Percentiles rank a stretch among this genome's conserved stretches.
phyloP scores from a whole-genome alignment of 2,888 invertebrate species.

The Sinohyriopsis cumingii region DNA sequence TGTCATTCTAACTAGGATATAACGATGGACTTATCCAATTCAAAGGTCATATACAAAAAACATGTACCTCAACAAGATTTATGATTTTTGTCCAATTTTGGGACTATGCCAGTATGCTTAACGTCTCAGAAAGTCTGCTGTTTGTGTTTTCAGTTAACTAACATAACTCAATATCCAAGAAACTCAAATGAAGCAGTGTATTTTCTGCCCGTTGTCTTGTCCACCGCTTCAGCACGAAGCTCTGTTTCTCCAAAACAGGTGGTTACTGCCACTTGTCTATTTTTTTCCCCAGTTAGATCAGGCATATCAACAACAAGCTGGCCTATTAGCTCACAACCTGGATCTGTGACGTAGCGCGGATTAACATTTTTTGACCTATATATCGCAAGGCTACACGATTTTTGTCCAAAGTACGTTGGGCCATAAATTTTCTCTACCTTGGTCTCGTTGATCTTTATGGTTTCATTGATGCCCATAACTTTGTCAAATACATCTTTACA shows the following conservation, averaged over 20 bases:
- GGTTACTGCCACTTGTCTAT: constrained; percentile 2
- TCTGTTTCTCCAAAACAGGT: constrained; percentile 6
- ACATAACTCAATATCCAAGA: too few species aligned
- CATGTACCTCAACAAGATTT: too few species aligned
- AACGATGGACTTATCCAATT: too few species aligned
- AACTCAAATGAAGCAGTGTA: constrained; percentile 1
- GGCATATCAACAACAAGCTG: background rate
- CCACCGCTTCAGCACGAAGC: constrained; percentile 4
- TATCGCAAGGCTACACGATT: background rate
- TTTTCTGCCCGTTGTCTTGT: constrained; percentile 2
- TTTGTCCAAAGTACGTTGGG: background rate
- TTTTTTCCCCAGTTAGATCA: background rate
- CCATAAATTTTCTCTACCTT: background rate
- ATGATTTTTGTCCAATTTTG: too few species aligned
- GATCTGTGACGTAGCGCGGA: constrained; percentile 6
- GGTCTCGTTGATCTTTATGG: background rate
- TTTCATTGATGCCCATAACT: background rate
- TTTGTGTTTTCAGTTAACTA: too few species aligned
- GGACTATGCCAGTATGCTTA: too few species aligned
- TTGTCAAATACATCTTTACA: background rate
- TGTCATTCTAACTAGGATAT: too few species aligned
- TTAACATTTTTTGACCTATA: background rate
- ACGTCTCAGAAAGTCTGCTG: too few species aligned
- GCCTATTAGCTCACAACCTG: constrained; percentile 2
- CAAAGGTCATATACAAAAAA: too few species aligned